Evolutionary conservation across 2,888 invertebrate genomes (phyloP).

Genomic region (Eupithecia insigniata): DNA sequence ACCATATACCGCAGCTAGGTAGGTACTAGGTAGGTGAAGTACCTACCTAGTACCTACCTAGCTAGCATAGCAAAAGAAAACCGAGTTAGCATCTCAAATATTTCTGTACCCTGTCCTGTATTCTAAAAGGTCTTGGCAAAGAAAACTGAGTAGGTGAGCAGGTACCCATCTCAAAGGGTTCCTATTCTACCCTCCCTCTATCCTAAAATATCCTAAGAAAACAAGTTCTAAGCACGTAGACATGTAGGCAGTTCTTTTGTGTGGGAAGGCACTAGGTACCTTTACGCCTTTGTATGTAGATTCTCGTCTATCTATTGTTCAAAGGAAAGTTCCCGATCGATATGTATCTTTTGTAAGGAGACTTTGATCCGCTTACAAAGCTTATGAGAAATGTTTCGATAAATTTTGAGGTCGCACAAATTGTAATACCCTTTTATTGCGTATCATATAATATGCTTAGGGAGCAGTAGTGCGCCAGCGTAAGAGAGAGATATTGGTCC

Average conservation of each 20-base stretch:
- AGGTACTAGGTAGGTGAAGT: too few relatives aligned
- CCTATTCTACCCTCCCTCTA: background rate
- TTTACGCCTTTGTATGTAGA: conserved; percentile 40
- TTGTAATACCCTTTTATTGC: conserved; percentile 15
- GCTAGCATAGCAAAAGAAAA: background rate
- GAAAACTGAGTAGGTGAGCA: background rate
- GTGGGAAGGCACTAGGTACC: conserved; percentile 15
- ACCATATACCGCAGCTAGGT: background rate
- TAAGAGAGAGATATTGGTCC: background rate
- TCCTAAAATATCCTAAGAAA: conserved; percentile 8
- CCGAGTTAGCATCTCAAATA: background rate
- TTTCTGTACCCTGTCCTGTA: background rate
- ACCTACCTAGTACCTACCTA: too few relatives aligned
- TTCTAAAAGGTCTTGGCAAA: background rate
- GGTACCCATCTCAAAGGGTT: background rate
- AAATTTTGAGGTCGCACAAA: conserved; percentile 24
- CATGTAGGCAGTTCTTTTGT: conserved; percentile 14
- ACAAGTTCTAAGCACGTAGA: conserved; percentile 9
- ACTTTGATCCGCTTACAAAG: conserved; percentile 38
- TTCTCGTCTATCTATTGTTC: conserved; percentile 38
- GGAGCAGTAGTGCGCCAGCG: background rate
- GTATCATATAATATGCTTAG: background rate
- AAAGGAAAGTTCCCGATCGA: conserved; percentile 37
- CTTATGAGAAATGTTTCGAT: conserved; percentile 24
- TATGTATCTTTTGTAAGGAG: conserved; percentile 42